Base-by-base conservation (phyloP, 2,888 invertebrate species). In the Trichopria drosophilae region DNA sequence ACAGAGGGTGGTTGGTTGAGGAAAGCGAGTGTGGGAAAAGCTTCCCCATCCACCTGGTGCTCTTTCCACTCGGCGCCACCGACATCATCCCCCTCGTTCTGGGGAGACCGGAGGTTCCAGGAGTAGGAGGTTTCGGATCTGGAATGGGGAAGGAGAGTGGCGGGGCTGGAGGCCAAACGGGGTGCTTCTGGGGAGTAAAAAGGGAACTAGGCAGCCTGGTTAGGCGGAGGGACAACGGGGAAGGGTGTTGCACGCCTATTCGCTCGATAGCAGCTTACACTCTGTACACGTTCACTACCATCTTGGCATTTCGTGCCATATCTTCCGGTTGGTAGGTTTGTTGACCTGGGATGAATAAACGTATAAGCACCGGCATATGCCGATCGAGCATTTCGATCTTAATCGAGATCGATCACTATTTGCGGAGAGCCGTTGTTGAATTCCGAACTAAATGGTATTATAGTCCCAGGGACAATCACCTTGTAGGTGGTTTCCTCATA, bases 191-290 rank as follows among this genome's bases (percentile, higher is more conserved):
- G 29, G 36, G 49, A 52, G 39, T 7, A 45, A 20, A 62, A 60
- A 57, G 54, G 50, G 54, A 45, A 12, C 37, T 42, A 51, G 40
- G 43, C 41, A 52, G 49, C 44, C 49, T 45, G 48, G 47, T 31
- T 40, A 31, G 45, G 43, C 48, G 55, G 57, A 53, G 56, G 51
- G 55, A 45, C 55, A 47, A 54, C 43, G 55, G 32, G 50, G 51
- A 42, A 53, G 50, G 45, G 64, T 65, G 69, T 67, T 68, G 68
- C 65, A 64, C 69, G 71, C 70, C 71, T 72, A 71, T 68, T 67
- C 73, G 73, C 73, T 74, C 73, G 71, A 74, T 74, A 74, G 71
- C 69, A 65, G 71, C 72, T 73, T 71, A 69, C 68, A 67, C 67
- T 66, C 70, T 66, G 63, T 65, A 64, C 67, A 66, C 67, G 67